Base-by-base conservation (phyloP, 2,113 vertebrate genomes). In the Gadus chalcogrammus region DNA sequence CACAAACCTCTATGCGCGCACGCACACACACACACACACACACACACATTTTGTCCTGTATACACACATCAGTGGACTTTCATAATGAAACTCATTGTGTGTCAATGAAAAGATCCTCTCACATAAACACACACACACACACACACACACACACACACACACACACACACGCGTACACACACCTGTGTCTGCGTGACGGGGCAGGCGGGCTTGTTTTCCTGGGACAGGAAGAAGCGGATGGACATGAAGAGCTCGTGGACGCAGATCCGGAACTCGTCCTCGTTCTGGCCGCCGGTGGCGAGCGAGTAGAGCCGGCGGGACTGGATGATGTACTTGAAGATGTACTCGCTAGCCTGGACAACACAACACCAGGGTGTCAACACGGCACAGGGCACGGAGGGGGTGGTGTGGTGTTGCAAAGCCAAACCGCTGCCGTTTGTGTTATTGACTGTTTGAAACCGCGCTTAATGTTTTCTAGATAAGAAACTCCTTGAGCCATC, bases 261-360 rank as follows among this genome's bases (percentile, higher is more conserved):
- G 76, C 95, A 97, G 84, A 95, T 94, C 73, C 95, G 93, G 79
- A 99, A 99, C 88, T 99, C 97, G 59, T 98, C 96, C 78, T 99
- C 97, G 1, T 94, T 96, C 88, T 98, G 97, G 61, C 97, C 96
- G 5, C 97, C 96, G 0, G 96, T 99, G 76, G 97, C 96, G 71
- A 97, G 88, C 4, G 97, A 95, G 84, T 95, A 99, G 18, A 99
- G 92, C 22, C 95, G 92, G 53, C 97, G 94, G 18, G 97, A 99
- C 1, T 98, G 97, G 82, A 99, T 93, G 65, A 99, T 99, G 71
- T 98, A 99, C 83, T 99, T 99, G 86, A 99, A 99, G 84, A 99
- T 97, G 87, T 99, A 99, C 82, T 99, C 96, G 17, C 90, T 91
- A 61, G 91, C 31, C 31, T 31, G 31, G 31, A 31, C 31, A 31